A percentile compares a stretch with the other conserved stretches of the same genome.
Evolutionary conservation across 2,797 vertebrate genomes (phyloP).

Genomic region (Silurus lanzhouensis): DNA sequence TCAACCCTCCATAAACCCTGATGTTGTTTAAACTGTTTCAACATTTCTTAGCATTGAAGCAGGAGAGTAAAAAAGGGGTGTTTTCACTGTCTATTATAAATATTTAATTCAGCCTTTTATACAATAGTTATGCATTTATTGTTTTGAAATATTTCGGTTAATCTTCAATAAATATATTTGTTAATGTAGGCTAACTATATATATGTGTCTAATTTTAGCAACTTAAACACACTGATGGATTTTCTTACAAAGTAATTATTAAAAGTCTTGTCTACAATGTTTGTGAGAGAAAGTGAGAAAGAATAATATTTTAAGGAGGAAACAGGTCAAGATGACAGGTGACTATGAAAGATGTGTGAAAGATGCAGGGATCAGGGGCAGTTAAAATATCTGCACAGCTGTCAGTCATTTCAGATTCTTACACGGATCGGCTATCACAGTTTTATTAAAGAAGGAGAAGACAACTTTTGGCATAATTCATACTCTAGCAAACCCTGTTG

Average conservation of each 20-base stretch:
- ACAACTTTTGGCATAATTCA: neutral
- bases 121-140: no score
- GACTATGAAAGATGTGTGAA: neutral
- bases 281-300: neutral
- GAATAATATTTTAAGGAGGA: neutral
- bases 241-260: no score
- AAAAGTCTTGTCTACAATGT: neutral
- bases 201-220: no score
- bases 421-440: neutral
- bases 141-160: no score
- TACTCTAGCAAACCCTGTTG: neutral
- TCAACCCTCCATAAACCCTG: neutral
- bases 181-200: no score
- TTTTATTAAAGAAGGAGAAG: neutral
- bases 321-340: neutral
- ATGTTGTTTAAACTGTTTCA: neutral
- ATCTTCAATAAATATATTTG: no score
- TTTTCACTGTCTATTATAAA: no score
- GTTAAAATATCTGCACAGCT: neutral
- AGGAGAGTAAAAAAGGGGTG: neutral
- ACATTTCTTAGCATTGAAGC: neutral
- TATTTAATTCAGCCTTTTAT: no score
- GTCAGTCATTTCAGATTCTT: slow-evolving; percentile 3
- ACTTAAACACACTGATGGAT: no score
- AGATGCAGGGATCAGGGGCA: neutral